Conservation (phyloP, 2,797 vertebrate species). For the Acipenser ruthenus region DNA sequence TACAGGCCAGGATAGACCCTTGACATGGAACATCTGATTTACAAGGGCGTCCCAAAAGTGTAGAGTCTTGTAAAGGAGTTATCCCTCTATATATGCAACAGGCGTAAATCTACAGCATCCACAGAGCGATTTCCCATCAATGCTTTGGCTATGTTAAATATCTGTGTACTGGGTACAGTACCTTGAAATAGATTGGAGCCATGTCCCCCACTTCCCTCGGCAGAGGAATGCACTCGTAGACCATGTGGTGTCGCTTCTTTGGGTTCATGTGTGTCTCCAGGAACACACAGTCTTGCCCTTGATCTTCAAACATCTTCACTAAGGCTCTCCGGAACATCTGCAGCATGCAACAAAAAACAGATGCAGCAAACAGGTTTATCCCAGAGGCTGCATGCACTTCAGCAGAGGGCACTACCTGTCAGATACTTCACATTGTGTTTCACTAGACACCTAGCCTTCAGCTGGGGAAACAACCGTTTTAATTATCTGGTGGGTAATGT, state of each 20-base stretch:
- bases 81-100: too few species aligned
- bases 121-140: too few species aligned
- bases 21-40: too few species aligned
- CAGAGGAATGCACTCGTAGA: slow-evolving; percentile 88
- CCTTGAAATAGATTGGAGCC: slow-evolving; percentile 97
- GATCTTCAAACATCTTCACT: slow-evolving; percentile 83
- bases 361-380: background rate
- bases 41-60: too few species aligned
- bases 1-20: too few species aligned
- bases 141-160: background rate
- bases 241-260: slow-evolving; percentile 80
- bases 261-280: slow-evolving; percentile 80
- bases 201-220: slow-evolving; percentile 85
- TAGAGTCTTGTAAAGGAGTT: too few species aligned
- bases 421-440: background rate
- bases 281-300: slow-evolving; percentile 85
- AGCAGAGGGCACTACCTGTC: too few species aligned
- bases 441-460: background rate
- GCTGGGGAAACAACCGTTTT: background rate
- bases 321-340: slow-evolving; percentile 78
- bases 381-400: too few species aligned
- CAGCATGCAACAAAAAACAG: slow-evolving; percentile 10
- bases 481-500: too few species aligned
- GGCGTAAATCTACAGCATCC: too few species aligned
- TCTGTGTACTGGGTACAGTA: slow-evolving; percentile 28